phyloP scores from a whole-genome alignment of 2,888 invertebrate genomes.

The Diachrysia chrysitis region DNA sequence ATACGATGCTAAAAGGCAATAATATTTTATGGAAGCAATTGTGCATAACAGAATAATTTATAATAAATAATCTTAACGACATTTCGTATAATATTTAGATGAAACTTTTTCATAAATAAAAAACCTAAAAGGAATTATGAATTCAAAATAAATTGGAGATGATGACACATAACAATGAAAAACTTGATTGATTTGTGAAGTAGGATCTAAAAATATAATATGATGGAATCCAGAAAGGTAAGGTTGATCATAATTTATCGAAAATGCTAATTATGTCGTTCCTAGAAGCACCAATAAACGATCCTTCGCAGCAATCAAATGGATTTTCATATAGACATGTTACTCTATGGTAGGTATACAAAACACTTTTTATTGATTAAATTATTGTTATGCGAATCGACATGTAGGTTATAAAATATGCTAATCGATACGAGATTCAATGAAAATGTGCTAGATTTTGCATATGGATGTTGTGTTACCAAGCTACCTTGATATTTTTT shows the following conservation, averaged over 20 bases:
- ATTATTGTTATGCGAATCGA: conserved; percentile 20
- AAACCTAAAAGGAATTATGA: conserved; percentile 5
- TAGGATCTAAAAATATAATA: conserved; percentile 27
- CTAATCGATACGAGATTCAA: conserved; percentile 29
- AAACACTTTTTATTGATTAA: conserved; percentile 27
- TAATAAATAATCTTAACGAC: neutral
- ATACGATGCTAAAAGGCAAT: conserved; percentile 26
- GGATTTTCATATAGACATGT: conserved; percentile 10
- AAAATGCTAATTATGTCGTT: conserved; percentile 36
- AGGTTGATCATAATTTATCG: conserved; percentile 9
- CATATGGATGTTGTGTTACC: conserved; percentile 27
- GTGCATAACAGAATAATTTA: conserved; percentile 11
- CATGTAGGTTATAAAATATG: conserved; percentile 43
- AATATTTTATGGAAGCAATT: conserved; percentile 21
- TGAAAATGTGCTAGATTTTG: conserved; percentile 19
- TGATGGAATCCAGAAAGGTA: neutral
- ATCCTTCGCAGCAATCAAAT: conserved; percentile 32
- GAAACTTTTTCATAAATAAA: neutral
- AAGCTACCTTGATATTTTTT: conserved; percentile 24
- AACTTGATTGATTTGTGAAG: conserved; percentile 43
- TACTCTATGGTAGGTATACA: conserved; percentile 24
- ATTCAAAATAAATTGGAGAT: conserved; percentile 13
- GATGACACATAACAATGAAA: conserved; percentile 34
- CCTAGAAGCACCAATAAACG: conserved; percentile 22
- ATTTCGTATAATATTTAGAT: neutral